Evolutionary conservation across 2,888 invertebrate species (phyloP), one percentile per base, ranked within the genome.

Genomic region (Dicroscelio sp.): DNA sequence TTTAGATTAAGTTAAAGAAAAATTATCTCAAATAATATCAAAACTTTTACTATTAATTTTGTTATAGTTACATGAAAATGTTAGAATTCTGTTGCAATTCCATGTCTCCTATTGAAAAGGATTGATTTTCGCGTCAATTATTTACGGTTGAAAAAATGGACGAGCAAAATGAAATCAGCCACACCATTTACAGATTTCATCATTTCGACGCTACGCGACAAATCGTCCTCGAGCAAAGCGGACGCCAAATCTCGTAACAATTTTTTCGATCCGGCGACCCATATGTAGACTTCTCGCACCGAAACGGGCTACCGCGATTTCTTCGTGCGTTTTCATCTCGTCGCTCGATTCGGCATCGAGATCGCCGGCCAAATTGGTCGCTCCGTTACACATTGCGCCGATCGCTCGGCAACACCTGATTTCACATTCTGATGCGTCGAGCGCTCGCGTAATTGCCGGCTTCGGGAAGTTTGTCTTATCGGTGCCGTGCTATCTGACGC

Each of bases 361-460:
- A 55, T 75, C 89, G 55, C 76, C 78, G 31, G 82, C 90, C 86
- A 90, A 90, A 90, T 90, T 86, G 90, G 90, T 75, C 90, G 83
- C 65, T 43, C 90, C 90, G 90, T 90, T 90, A 90, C 90, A 60
- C 52, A 79, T 55, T 52, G 75, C 86, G 55, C 69, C 82, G 75
- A 67, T 69, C 63, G 71, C 78, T n/a, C 80, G 80, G 85, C 91
- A 91, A 86, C 91, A 86, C 91, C 86, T 88, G 91, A 91, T 91
- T 91, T 91, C 91, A 88, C 88, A 91, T 88, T 91, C 91, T 91
- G 88, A 84, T 90, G 82, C 83, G 82, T 82, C 83, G 71, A 71
- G 73, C 84, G 86, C 69, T 86, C 90, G 85, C 88, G 86, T 91
- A 91, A 91, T 88, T 91, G 76, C 83, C 83, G 90, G 87, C 78